Base-by-base conservation (phyloP, 2,113 vertebrate species). In the Cynocephalus volans region DNA sequence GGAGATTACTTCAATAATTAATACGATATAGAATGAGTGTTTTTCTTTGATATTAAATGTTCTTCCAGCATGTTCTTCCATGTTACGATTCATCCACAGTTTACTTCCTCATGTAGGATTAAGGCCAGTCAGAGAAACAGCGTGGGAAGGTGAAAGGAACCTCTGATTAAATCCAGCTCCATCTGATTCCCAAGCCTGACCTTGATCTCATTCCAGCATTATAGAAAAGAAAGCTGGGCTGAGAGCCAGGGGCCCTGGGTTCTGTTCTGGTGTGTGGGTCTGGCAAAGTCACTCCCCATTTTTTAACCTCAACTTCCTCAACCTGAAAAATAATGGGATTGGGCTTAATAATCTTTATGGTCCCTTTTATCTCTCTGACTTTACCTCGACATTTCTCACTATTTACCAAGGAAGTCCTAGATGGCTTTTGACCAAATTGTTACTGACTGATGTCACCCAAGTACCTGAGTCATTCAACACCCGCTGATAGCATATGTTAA, bases 31-130 rank as follows among this genome's bases (percentile, higher is more conserved):
- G 18, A 23, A 23, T 64, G 28, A 80, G 26, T 52, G 50, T 75
- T 95, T 89, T 80, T 64, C 88, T 92, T 83, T 70, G 58, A 80
- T 64, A 24, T 28, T 50, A 84, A 70, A 21, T 87, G 58, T 73
- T 96, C 33, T 58, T 86, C 72, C 82, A 88, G 88, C 48, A 3
- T 81, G 1, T 14, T n/a, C 54, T 60, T 15, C 58, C 52, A 8
- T 70, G 41, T 88, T 88, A 50, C 21, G 65, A 90, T 60, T n/a
- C 60, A 65, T 31, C 31, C 4, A 1, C 4, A 9, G 10, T 75
- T 83, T 83, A 36, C 54, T 92, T 95, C 75, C 56, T 75, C 48
- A 17, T 12, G 28, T 14, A 18, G 24, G 14, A 5, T n/a, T 54
- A 21, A 56, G 84, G 33, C 28, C 41, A 23, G 50, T 60, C 50